Evolutionary conservation across 2,888 invertebrate species (phyloP), one percentile per base, ranked within the genome.

Genomic region (Agriotes lineatus): DNA sequence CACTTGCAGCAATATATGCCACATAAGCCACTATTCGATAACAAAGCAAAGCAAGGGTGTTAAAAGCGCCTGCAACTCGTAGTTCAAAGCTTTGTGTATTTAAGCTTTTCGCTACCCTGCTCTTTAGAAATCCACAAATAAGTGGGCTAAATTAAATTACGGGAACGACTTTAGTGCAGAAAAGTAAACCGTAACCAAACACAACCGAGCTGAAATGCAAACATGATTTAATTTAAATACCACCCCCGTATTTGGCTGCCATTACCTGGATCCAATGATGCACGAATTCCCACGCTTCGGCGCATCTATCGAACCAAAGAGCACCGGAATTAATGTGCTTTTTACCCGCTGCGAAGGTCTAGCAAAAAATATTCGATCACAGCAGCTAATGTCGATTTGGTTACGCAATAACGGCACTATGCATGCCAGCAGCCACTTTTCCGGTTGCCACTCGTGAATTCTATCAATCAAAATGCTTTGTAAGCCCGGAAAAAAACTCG

Each of bases 391-490:
- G 52, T 39, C 39, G 61, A 33, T 61, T 61, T 61, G 50, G 61
- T 61, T 61, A 37, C 16, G 61, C 50, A 61, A 61, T 61, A 52
- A 52, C 61, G 61, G 50, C 30, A 65, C 25, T 52, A 52, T 65
- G 70, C 71, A 56, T 57, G 73, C 61, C 70, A 72, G 66, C 67
- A 70, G 68, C 72, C 72, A 74, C 74, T 75, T 75, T 74, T 74
- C 74, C 72, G 73, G 67, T 70, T 69, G 71, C 68, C 70, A 74
- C 72, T 74, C 72, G 70, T 54, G 64, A 68, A 72, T 72, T 67
- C 72, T 68, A 74, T 75, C 75, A 74, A 74, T 74, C 75, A 72
- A 71, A 72, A 72, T 52, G 42, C 33, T 68, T 54, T 58, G 54
- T 54, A 35, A 63, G 58, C 42, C 39, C 54, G 30, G 52, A 68